phyloP scores from a whole-genome alignment of 2,113 vertebrate genomes.

The Pipa parva region DNA sequence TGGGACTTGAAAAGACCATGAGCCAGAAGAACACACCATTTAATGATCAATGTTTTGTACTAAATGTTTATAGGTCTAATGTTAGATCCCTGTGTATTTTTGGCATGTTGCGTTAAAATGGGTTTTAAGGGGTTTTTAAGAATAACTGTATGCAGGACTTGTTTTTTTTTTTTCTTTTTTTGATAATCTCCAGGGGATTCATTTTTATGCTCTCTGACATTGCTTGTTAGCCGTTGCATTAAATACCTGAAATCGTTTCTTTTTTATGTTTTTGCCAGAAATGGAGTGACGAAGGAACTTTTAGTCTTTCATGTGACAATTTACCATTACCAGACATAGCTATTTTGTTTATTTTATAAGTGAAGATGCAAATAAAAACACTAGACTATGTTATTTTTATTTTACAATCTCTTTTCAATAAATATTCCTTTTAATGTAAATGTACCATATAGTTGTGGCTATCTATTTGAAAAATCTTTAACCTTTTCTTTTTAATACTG shows the following conservation, averaged over 20 bases:
- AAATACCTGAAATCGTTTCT: constrained; percentile 69
- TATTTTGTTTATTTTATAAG: not conserved
- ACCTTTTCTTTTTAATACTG: constrained; percentile 23
- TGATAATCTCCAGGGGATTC: constrained; percentile 47
- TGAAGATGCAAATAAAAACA: not conserved
- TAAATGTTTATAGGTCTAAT: constrained; percentile 63
- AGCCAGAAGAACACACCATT: constrained; percentile 58
- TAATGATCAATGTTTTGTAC: constrained; percentile 66
- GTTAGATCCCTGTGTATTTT: constrained; percentile 58
- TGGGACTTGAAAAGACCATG: constrained; percentile 59
- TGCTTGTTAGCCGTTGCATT: constrained; percentile 65
- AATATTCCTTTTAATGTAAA: constrained; percentile 48
- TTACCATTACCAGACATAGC: not conserved
- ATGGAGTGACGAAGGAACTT: constrained; percentile 14
- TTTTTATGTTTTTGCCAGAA: constrained; percentile 60
- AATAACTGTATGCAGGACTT: constrained; percentile 43
- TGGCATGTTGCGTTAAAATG: constrained; percentile 67
- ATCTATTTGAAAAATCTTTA: constrained; percentile 53
- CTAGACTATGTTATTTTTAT: constrained; percentile 13
- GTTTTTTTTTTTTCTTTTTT: too few relatives aligned
- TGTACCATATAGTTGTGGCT: constrained; percentile 53
- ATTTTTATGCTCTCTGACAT: constrained; percentile 62
- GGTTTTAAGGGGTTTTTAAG: constrained; percentile 51
- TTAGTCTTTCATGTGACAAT: constrained; percentile 44
- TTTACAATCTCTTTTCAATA: constrained; percentile 53